Conservation (phyloP, 2,888 invertebrate species). For the Hybos culiciformis region DNA sequence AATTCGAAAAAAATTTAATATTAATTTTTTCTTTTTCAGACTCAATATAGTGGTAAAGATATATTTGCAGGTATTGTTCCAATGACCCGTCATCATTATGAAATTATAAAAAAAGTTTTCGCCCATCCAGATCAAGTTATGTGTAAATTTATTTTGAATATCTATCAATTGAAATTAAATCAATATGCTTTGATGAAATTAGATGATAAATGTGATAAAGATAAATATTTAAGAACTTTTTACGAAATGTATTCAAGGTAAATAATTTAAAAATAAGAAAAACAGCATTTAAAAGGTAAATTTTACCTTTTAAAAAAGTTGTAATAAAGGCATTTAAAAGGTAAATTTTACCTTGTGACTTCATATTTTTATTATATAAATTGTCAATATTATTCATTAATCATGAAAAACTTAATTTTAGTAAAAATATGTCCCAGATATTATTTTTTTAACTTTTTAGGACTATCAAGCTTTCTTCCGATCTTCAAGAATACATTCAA, state of each 20-base stretch:
- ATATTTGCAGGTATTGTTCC: conserved; percentile 83
- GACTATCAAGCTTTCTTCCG: conserved; percentile 59
- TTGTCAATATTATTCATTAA: not conserved
- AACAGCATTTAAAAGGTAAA: too few species aligned
- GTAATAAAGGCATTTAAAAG: not conserved
- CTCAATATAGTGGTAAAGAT: conserved; percentile 72
- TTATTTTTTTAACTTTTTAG: conserved; percentile 31
- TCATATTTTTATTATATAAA: not conserved
- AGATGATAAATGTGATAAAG: conserved; percentile 69
- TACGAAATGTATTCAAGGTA: conserved; percentile 83
- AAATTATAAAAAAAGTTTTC: conserved; percentile 78
- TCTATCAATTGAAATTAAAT: conserved; percentile 81
- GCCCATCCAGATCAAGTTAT: conserved; percentile 92
- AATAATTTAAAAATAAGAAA: conserved; percentile 18
- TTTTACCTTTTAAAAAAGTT: too few species aligned
- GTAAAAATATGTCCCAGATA: not conserved
- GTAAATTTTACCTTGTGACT: too few species aligned
- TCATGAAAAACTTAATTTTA: not conserved
- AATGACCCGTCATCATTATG: conserved; percentile 75
- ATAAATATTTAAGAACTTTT: conserved; percentile 76
- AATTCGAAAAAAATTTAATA: not conserved
- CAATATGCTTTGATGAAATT: conserved; percentile 74
- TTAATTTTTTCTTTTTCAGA: conserved; percentile 39
- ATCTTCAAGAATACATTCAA: conserved; percentile 58
- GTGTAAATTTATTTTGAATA: conserved; percentile 93